These are phyloP conservation scores for Lycophotia porphyrea DNA, from an alignment of 2,888 invertebrate genomes.

Conservation along the genomic window DNA sequence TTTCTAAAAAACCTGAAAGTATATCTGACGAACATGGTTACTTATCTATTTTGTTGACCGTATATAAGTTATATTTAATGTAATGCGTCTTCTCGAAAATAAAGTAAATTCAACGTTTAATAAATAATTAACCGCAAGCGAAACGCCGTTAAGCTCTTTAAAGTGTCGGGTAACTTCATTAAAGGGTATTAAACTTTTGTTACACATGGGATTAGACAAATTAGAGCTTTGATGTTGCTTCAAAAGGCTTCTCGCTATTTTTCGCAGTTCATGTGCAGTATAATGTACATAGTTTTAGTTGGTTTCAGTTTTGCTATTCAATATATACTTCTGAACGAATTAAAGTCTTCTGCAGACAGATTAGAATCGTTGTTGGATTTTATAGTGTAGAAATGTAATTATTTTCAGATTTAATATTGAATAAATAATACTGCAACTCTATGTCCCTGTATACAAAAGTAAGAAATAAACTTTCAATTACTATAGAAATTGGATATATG, in stretches of 20 bases:
- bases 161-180: slow-evolving; percentile 75
- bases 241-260: slow-evolving; percentile 31
- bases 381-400: background rate
- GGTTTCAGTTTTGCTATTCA: background rate
- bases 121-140: slow-evolving; percentile 68
- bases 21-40: too few relatives aligned
- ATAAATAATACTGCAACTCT: background rate
- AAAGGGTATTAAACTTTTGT: slow-evolving; percentile 74
- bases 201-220: slow-evolving; percentile 76
- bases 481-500: background rate
- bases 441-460: background rate
- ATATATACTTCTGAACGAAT: background rate
- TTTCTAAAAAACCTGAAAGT: too few relatives aligned
- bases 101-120: slow-evolving; percentile 41
- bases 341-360: background rate
- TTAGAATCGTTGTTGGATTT: background rate
- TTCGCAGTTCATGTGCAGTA: slow-evolving; percentile 2
- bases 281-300: background rate
- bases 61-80: background rate
- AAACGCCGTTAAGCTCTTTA: slow-evolving; percentile 74
- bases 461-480: background rate
- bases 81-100: slow-evolving; percentile 6
- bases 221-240: slow-evolving; percentile 56
- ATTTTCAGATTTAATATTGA: background rate
- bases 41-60: too few relatives aligned